These are phyloP conservation scores for Drosophila mulleri DNA, from an alignment of 2,888 invertebrate genomes.

Conservation along the genomic window DNA sequence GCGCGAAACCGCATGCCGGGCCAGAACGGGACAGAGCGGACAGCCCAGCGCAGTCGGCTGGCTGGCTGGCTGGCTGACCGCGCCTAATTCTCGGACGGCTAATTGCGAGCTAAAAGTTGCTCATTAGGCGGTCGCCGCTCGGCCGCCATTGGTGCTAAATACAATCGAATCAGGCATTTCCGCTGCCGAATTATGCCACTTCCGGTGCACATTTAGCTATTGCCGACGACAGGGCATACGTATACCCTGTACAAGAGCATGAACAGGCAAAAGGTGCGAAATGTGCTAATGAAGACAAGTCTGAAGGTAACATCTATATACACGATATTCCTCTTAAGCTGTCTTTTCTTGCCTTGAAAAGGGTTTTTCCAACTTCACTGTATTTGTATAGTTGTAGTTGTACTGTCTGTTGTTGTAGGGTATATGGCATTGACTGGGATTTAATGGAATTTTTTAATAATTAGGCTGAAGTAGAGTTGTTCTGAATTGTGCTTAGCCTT, in stretches of 20 bases:
- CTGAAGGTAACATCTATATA: neutral
- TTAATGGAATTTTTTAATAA: neutral
- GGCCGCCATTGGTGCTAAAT: conserved; percentile 54
- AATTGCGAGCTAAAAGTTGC: conserved; percentile 75
- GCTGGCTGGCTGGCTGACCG: too few species aligned
- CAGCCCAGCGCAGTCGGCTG: neutral
- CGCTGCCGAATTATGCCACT: conserved; percentile 69
- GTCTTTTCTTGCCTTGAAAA: neutral
- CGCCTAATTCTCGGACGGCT: conserved; percentile 38
- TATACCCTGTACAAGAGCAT: neutral
- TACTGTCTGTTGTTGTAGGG: too few species aligned
- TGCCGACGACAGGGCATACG: neutral
- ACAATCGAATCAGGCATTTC: conserved; percentile 73
- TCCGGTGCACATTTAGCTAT: conserved; percentile 53
- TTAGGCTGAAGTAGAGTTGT: neutral
- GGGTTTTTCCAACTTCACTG: too few species aligned
- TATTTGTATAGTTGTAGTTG: neutral
- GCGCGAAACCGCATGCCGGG: conserved; percentile 41
- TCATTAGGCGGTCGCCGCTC: conserved; percentile 52
- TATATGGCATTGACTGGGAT: too few species aligned
- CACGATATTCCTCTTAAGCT: neutral
- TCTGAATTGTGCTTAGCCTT: too few species aligned
- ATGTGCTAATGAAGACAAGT: neutral
- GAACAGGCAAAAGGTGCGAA: neutral
- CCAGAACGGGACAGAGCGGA: neutral